These are phyloP conservation scores for Melolontha melolontha DNA, from an alignment of 2,888 invertebrate genomes.

Conservation along the genomic window DNA sequence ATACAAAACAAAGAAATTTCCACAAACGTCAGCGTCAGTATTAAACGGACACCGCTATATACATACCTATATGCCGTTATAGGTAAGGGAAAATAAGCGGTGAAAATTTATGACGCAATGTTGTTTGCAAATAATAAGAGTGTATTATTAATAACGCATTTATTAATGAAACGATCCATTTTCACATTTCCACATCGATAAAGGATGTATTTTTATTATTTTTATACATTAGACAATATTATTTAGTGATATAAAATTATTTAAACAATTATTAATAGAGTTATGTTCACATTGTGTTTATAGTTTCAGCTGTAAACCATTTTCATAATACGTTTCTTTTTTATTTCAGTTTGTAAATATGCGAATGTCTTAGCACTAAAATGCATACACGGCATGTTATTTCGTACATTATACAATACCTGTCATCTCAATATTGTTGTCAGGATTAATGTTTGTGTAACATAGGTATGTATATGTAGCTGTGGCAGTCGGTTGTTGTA, in stretches of 20 bases:
- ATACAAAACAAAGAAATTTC: no score
- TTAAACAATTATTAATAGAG: constrained; percentile 45
- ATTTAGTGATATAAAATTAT: constrained; percentile 55
- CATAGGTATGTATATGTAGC: constrained; percentile 16
- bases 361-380: constrained; percentile 46
- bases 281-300: constrained; percentile 30
- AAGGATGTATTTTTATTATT: constrained; percentile 58
- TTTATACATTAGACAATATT: constrained; percentile 55
- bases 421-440: constrained; percentile 19
- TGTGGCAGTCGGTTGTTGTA: constrained; percentile 47
- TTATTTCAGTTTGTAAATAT: constrained; percentile 47
- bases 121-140: neutral
- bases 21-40: no score
- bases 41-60: no score
- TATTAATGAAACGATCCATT: constrained; percentile 61
- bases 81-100: no score
- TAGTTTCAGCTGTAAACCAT: constrained; percentile 15
- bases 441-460: neutral
- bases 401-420: constrained; percentile 8
- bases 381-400: constrained; percentile 43
- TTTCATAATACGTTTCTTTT: constrained; percentile 16
- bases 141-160: constrained; percentile 50
- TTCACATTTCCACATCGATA: constrained; percentile 59
- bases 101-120: no score
- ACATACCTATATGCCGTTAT: no score